Evolutionary conservation across 2,888 invertebrate species (phyloP), one percentile per base, ranked within the genome.

Genomic region (Lasioglossum morio): DNA sequence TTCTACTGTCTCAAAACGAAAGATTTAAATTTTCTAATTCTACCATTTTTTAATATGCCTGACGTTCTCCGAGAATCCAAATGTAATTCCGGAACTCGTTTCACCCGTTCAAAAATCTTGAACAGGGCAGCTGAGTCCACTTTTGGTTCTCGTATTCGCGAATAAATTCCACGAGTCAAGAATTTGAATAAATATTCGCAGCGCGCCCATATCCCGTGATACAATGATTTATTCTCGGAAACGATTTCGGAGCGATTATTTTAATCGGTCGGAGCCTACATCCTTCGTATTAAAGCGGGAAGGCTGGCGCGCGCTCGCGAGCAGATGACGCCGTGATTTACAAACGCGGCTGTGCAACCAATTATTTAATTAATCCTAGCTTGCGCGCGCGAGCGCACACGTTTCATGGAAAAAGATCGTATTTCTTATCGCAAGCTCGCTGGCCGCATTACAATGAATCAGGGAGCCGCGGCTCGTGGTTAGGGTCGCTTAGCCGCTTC

Each of bases 391-490:
- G 30, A 16, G 74, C 60, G 19, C 60, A 27, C 72, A 30, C 60
- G 78, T 76, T 77, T 40, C 79, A 19, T 19, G 84, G 72, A 84
- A 73, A 74, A 63, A 72, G 69, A 46, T 84, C 84, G 77, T 78
- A 79, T 80, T 85, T 84, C 82, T 87, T 78, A 82, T 82, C 78
- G 69, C 72, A 66, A 46, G 30, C 40, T 57, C 78, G n/a, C n/a
- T 60, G 66, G 84, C 81, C 53, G 63, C 87, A 74, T 85, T 86
- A 83, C 81, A 83, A 88, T 85, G 87, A 89, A 87, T 87, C 87
- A 81, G 73, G 69, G 40, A 19, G 12, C 40, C 66, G 48, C 53
- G 19, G 48, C 74, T 53, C 78, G 77, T 66, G 43, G 77, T 81
- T 70, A 37, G 69, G 57, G 73, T 79, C 75, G 83, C 70, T 85